These are phyloP conservation scores for Luidia sarsii DNA, from an alignment of 53 echinoderm and acorn worm genomes.

Conservation along the genomic window DNA sequence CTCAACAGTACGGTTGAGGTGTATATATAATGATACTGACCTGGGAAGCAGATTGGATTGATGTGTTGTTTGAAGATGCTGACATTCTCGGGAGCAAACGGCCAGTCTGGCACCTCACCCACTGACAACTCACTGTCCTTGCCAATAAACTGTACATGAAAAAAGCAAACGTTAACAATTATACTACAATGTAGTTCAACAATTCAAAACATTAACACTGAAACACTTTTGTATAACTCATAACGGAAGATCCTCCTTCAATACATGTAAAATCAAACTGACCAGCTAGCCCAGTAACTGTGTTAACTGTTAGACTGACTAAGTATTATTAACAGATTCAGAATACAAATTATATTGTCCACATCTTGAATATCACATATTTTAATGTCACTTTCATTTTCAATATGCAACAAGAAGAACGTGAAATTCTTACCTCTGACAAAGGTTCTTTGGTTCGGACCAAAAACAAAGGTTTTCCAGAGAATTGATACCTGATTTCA, in stretches of 20 bases:
- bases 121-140: slow-evolving; percentile 70
- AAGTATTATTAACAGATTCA: background rate
- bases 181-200: too few relatives aligned
- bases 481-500: slow-evolving; percentile 46
- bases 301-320: background rate
- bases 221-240: too few relatives aligned
- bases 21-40: slow-evolving; percentile 31
- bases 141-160: slow-evolving; percentile 61
- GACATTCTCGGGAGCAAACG: slow-evolving; percentile 73
- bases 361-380: background rate
- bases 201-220: too few relatives aligned
- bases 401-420: background rate
- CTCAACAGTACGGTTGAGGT: too few relatives aligned
- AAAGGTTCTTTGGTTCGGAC: slow-evolving; percentile 79
- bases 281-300: background rate
- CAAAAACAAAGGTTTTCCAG: slow-evolving; percentile 61
- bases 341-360: too few relatives aligned
- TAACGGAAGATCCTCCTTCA: too few relatives aligned
- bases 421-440: slow-evolving; percentile 54
- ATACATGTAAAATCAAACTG: background rate
- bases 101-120: slow-evolving; percentile 65
- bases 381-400: background rate
- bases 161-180: background rate
- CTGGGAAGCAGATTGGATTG: slow-evolving; percentile 89
- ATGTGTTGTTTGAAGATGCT: slow-evolving; percentile 75